Percentiles rank a stretch among this genome's conserved stretches.
Conservation (phyloP, 2,797 vertebrate genomes). For the Acrossocheilus wenchowensis region DNA sequence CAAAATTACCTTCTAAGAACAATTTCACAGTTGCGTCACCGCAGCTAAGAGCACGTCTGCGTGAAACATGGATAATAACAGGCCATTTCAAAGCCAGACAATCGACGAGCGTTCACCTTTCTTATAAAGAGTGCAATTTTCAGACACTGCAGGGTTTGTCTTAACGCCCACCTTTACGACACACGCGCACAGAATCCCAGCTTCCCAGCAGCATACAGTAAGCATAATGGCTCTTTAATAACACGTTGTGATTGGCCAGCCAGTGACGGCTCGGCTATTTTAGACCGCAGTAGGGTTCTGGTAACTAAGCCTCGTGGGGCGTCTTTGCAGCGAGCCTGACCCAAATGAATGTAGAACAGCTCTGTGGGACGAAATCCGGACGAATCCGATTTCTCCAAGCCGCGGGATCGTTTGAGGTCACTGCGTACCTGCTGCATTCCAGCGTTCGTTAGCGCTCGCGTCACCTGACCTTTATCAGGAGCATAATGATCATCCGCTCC, state of each 20-base stretch:
- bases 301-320: conserved; percentile 46
- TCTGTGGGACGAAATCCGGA: conserved; percentile 7
- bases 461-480: conserved; percentile 79
- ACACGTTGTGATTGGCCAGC: conserved; percentile 44
- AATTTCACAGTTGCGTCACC: background rate
- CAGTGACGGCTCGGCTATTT: conserved; percentile 38
- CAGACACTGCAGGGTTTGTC: conserved; percentile 25
- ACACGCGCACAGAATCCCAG: conserved; percentile 1
- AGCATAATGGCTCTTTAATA: conserved; percentile 57
- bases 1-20: conserved; percentile 16
- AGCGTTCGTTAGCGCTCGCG: conserved; percentile 50
- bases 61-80: conserved; percentile 19
- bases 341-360: conserved; percentile 38
- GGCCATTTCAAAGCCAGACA: conserved; percentile 4
- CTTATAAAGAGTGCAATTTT: conserved; percentile 27
- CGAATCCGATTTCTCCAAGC: background rate
- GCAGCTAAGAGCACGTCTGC: background rate
- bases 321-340: conserved; percentile 36
- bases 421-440: background rate
- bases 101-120: background rate
- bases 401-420: conserved; percentile 20
- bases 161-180: conserved; percentile 14
- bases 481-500: conserved; percentile 74
- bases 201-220: conserved; percentile 33
- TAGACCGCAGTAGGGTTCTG: conserved; percentile 13